Conservation (phyloP, 2,113 vertebrate species). For the Ageneiosus marmoratus region DNA sequence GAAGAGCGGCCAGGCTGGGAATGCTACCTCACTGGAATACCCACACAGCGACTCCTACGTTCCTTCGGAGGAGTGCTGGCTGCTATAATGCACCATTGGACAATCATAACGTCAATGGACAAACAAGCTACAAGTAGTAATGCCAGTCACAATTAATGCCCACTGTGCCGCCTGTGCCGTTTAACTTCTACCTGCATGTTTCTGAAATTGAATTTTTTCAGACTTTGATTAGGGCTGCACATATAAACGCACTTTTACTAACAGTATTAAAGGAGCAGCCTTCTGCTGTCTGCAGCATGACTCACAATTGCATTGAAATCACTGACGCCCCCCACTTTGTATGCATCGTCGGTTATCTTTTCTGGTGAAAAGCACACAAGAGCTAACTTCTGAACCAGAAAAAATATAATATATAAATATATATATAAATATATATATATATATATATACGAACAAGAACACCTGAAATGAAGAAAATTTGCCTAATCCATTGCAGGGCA, state of each 20-base stretch:
- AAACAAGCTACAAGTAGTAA: conserved; percentile 42
- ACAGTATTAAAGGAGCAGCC: neutral
- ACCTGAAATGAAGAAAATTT: neutral
- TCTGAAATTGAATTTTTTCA: neutral
- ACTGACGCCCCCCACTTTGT: neutral
- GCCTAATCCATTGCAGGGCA: neutral
- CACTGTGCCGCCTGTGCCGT: neutral
- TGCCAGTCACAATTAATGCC: conserved; percentile 16
- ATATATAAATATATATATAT: too few species aligned
- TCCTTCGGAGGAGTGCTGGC: conserved; percentile 57
- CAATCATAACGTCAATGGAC: conserved; percentile 58
- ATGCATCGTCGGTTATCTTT: neutral
- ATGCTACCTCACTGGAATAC: neutral
- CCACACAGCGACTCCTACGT: neutral
- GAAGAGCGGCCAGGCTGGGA: conserved; percentile 4
- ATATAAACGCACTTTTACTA: neutral
- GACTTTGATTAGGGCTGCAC: neutral
- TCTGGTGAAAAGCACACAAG: neutral
- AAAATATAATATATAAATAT: neutral
- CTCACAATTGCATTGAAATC: neutral
- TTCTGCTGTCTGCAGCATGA: neutral
- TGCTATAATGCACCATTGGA: conserved; percentile 51
- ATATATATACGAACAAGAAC: neutral
- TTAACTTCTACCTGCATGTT: neutral
- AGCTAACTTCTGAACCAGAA: neutral